Conservation (phyloP, 1,140 invertebrate genomes). For the Ericerus pela region DNA sequence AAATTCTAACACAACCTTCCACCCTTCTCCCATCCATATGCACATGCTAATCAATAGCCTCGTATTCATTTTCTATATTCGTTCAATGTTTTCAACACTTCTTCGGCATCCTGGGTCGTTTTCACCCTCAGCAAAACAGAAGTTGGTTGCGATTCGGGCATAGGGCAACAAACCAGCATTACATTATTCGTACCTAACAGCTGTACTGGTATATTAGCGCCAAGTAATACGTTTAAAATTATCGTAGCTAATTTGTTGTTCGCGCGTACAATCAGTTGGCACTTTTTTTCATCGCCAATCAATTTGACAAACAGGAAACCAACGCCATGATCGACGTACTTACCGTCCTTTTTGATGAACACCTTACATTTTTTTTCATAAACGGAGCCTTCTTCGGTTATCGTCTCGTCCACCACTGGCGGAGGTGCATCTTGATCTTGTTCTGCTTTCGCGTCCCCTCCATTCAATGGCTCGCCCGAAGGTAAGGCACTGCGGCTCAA, state of each 20-base stretch:
- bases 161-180: not conserved
- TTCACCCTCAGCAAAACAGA: not conserved
- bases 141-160: not conserved
- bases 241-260: not conserved
- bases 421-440: not conserved
- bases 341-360: not conserved
- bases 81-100: not conserved
- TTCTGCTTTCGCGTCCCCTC: not conserved
- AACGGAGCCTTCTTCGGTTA: not conserved
- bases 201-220: not conserved
- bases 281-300: not conserved
- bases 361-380: slow-evolving; percentile 2
- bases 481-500: not conserved
- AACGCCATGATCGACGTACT: not conserved
- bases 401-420: not conserved
- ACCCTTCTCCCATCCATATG: too few species aligned
- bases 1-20: too few species aligned
- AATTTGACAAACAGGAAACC: not conserved
- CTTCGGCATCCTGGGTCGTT: not conserved
- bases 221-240: not conserved
- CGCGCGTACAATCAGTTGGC: not conserved
- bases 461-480: not conserved
- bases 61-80: not conserved
- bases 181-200: not conserved
- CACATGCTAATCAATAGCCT: too few species aligned